Percentiles rank a stretch among this genome's conserved stretches.
These are phyloP conservation scores for Carcinoscorpius rotundicauda DNA, from an alignment of 1,140 invertebrate genomes.

Conservation along the genomic window DNA sequence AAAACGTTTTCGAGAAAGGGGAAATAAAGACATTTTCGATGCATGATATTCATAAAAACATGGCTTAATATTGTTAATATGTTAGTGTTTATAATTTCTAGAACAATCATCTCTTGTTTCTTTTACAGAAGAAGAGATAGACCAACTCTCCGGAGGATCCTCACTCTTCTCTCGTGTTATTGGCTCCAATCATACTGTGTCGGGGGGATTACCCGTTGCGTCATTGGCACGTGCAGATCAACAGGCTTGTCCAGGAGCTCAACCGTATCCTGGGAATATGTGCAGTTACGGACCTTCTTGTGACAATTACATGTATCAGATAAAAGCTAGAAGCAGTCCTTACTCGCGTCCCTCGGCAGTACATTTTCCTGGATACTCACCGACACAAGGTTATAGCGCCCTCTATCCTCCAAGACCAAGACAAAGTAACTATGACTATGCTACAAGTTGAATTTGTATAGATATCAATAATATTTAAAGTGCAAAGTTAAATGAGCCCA, in stretches of 20 bases:
- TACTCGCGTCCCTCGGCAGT: conserved; percentile 16
- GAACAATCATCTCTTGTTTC: not conserved
- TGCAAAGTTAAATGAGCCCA: no score
- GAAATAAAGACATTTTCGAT: no score
- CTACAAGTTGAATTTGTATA: conserved; percentile 26
- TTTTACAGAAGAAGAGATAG: conserved; percentile 13
- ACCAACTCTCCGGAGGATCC: conserved; percentile 6
- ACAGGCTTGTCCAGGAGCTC: conserved; percentile 25
- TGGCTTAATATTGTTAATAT: no score
- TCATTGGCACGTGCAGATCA: conserved; percentile 3
- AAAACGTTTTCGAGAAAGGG: no score
- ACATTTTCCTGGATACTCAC: conserved; percentile 8
- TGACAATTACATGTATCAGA: conserved; percentile 29
- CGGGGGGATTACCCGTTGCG: no score
- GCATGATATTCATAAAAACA: no score
- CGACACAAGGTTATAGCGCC: conserved; percentile 10
- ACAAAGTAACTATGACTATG: conserved; percentile 22
- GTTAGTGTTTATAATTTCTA: no score
- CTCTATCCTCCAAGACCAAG: conserved; percentile 12
- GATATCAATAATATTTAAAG: no score
- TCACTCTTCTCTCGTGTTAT: conserved; percentile 11
- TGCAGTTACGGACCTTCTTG: conserved; percentile 41
- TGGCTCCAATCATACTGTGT: not conserved
- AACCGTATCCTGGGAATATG: conserved; percentile 37
- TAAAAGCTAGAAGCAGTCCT: conserved; percentile 16